phyloP scores from a whole-genome alignment of 35 echinoderm and acorn worm genomes.

The Chiridota heheva region DNA sequence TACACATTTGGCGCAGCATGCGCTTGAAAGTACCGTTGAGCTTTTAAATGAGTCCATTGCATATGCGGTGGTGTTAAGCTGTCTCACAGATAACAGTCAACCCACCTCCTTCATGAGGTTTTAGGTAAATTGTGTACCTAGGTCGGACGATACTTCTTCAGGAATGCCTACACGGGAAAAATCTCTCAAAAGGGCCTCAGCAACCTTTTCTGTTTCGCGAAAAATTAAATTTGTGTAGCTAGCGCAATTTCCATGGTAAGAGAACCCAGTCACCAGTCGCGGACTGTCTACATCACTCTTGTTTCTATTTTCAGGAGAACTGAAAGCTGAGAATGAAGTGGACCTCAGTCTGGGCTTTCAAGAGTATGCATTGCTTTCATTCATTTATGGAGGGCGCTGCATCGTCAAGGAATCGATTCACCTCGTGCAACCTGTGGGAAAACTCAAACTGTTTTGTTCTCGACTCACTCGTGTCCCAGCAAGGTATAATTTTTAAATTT shows the following conservation, averaged over 20 bases:
- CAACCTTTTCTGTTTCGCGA: constrained; percentile 3
- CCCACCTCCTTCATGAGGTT: constrained; percentile 1
- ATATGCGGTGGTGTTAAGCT: too few relatives aligned
- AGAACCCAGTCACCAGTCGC: too few relatives aligned
- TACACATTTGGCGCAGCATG: too few relatives aligned
- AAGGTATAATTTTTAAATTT: constrained; percentile 55
- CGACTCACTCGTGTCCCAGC: constrained; percentile 7
- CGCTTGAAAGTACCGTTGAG: too few relatives aligned
- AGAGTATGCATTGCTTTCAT: constrained; percentile 59
- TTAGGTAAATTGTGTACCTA: too few relatives aligned
- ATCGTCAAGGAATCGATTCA: constrained; percentile 60
- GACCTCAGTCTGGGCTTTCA: constrained; percentile 59
- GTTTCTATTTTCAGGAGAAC: too few relatives aligned
- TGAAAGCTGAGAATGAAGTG: constrained; percentile 56
- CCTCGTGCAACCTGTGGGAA: constrained; percentile 52
- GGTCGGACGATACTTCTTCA: too few relatives aligned
- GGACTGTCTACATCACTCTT: too few relatives aligned
- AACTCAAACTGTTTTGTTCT: constrained; percentile 61
- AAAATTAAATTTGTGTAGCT: too few relatives aligned
- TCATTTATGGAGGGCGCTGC: constrained; percentile 65
- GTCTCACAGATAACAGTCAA: constrained; percentile 1
- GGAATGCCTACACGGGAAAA: constrained; percentile 25
- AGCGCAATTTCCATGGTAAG: too few relatives aligned
- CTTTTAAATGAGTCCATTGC: too few relatives aligned
- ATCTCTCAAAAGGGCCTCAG: constrained; percentile 7